phyloP scores from a whole-genome alignment of 2,113 vertebrate species.

The Sander lucioperca region DNA sequence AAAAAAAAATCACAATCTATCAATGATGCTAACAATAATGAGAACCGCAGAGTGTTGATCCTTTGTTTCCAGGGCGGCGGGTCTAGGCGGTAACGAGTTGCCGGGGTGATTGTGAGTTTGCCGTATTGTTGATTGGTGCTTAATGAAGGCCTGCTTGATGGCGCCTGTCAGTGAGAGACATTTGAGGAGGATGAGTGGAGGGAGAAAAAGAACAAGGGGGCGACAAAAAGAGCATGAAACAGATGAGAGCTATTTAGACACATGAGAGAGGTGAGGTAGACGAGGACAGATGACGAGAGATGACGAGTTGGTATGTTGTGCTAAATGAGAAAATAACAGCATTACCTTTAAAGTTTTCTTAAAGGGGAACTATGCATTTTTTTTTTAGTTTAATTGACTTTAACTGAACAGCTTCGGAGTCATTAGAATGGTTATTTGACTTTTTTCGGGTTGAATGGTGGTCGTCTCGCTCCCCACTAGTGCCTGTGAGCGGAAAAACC shows the following conservation, averaged over 20 bases:
- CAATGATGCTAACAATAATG: constrained; percentile 30
- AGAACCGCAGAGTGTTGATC: constrained; percentile 20
- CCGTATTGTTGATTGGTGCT: constrained; percentile 52
- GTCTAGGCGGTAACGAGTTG: constrained; percentile 48
- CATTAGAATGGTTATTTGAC: too few relatives aligned
- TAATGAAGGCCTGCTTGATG: constrained; percentile 62
- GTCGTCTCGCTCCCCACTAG: too few relatives aligned
- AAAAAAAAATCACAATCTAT: constrained; percentile 25
- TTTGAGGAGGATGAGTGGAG: constrained; percentile 15
- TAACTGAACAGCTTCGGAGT: too few relatives aligned
- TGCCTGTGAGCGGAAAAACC: too few relatives aligned
- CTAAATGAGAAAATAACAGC: too few relatives aligned
- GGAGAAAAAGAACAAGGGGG: neutral
- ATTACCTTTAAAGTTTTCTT: too few relatives aligned
- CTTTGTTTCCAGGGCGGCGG: constrained; percentile 22
- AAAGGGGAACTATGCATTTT: too few relatives aligned
- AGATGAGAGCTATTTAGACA: neutral
- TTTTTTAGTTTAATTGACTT: too few relatives aligned
- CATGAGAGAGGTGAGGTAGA: neutral
- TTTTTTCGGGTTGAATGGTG: too few relatives aligned
- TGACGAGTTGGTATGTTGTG: too few relatives aligned
- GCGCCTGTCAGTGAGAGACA: constrained; percentile 33
- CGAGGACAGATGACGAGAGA: too few relatives aligned
- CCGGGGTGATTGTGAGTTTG: constrained; percentile 54
- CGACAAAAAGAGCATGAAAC: neutral